Conservation (phyloP, 2,113 vertebrate genomes). For the Okapia johnstoni region DNA sequence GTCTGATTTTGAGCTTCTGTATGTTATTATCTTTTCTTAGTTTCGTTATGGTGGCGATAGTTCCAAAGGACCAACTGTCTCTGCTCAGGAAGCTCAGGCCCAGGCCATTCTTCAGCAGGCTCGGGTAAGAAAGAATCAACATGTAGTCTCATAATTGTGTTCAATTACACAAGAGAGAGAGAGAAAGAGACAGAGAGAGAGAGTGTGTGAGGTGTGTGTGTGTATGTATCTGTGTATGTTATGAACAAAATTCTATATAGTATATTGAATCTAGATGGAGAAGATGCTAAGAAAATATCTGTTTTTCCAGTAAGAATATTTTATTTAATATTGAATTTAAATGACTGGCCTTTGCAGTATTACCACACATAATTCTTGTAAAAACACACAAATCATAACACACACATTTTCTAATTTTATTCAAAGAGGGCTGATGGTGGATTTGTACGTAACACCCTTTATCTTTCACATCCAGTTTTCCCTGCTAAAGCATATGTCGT, state of each 20-base stretch:
- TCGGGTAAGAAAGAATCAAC: conserved; percentile 84
- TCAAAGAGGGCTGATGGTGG: not conserved
- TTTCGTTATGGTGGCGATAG: conserved; percentile 95
- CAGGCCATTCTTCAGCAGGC: conserved; percentile 98
- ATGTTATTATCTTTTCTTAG: conserved; percentile 74
- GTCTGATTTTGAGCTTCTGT: not conserved
- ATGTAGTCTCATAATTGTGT: accelerated
- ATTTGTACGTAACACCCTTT: not conserved
- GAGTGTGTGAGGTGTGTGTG: too few relatives aligned
- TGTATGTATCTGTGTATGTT: not conserved
- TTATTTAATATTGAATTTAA: not conserved
- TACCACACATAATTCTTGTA: not conserved
- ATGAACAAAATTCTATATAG: not conserved
- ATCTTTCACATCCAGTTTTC: not conserved
- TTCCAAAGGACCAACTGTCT: conserved; percentile 94
- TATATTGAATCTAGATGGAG: not conserved
- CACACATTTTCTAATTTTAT: not conserved
- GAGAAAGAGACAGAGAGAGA: not conserved
- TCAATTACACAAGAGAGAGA: not conserved
- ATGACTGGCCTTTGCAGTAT: not conserved
- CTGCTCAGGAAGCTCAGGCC: conserved; percentile 96
- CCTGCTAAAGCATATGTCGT: not conserved
- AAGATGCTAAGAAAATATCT: not conserved
- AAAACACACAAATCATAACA: not conserved
- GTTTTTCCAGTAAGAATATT: not conserved